Percentiles rank a stretch among this genome's conserved stretches.
Conservation (phyloP, 2,888 invertebrate genomes). For the Ormyrus nitidulus region DNA sequence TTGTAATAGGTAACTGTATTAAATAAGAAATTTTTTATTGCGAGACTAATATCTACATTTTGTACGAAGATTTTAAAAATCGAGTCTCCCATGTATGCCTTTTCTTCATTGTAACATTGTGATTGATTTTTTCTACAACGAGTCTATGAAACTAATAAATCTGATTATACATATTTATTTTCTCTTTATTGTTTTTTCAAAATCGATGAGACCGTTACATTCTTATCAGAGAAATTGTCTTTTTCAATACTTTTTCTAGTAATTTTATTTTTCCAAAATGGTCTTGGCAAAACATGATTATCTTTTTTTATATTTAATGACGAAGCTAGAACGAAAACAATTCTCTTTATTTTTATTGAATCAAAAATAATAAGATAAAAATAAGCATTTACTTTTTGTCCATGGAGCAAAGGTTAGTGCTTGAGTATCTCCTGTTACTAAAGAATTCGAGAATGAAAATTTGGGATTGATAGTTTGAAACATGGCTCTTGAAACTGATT, state of each 20-base stretch:
- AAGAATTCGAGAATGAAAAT: conserved; percentile 64
- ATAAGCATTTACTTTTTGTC: conserved; percentile 66
- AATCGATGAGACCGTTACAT: conserved; percentile 16
- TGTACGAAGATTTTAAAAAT: conserved; percentile 51
- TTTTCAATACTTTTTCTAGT: conserved; percentile 50
- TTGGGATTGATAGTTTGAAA: conserved; percentile 67
- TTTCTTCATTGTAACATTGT: conserved; percentile 55
- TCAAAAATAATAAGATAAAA: neutral
- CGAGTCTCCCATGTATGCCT: conserved; percentile 49
- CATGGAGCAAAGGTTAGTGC: conserved; percentile 67
- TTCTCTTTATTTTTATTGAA: neutral
- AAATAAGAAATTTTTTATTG: conserved; percentile 51
- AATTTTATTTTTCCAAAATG: conserved; percentile 64
- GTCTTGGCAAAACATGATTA: conserved; percentile 64
- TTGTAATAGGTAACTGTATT: conserved; percentile 48
- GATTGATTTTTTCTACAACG: conserved; percentile 55
- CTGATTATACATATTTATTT: conserved; percentile 44
- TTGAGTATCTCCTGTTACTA: conserved; percentile 61
- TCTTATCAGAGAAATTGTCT: conserved; percentile 5
- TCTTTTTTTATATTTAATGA: conserved; percentile 60
- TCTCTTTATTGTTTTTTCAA: conserved; percentile 22
- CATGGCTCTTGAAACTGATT: conserved; percentile 71
- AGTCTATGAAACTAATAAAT: conserved; percentile 54
- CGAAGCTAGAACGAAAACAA: conserved; percentile 27
- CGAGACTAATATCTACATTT: conserved; percentile 57